These are phyloP conservation scores for Sebastes hubbsi DNA, from an alignment of 2,797 vertebrate genomes.

Conservation along the genomic window DNA sequence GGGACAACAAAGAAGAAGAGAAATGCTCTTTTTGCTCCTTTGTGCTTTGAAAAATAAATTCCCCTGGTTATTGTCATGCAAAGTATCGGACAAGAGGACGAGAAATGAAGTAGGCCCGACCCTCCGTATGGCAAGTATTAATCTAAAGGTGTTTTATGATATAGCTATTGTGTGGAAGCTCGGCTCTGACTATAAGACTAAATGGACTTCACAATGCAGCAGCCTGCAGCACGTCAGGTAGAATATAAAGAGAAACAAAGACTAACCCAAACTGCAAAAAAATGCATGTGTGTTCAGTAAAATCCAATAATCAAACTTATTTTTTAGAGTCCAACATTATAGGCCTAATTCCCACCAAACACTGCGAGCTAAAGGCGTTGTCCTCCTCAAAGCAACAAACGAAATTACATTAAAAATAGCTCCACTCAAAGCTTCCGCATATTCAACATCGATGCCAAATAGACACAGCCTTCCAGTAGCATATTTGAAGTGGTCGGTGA, in stretches of 20 bases:
- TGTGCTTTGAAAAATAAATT: conserved; percentile 74
- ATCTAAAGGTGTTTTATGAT: conserved; percentile 24
- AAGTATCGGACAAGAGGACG: conserved; percentile 15
- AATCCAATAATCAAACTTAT: neutral
- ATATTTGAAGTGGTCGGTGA: neutral
- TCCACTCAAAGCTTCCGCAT: neutral
- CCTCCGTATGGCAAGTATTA: conserved; percentile 8
- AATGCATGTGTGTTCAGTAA: neutral
- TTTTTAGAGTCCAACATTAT: fast-evolving
- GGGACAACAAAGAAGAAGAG: conserved; percentile 34
- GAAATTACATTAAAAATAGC: neutral
- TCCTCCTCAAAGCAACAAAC: neutral
- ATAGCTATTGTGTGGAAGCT: neutral
- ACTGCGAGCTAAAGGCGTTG: neutral
- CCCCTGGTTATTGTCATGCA: conserved; percentile 67
- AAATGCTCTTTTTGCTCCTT: conserved; percentile 58
- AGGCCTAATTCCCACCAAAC: neutral
- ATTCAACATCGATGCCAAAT: neutral
- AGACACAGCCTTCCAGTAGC: neutral
- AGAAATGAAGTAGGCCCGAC: conserved; percentile 19
- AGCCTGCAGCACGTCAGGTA: neutral
- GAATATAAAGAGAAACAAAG: neutral
- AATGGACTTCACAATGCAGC: neutral
- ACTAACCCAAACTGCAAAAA: neutral
- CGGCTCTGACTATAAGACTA: neutral